These are phyloP conservation scores for Spilosoma lubricipeda DNA, from an alignment of 2,888 invertebrate species.

Conservation along the genomic window DNA sequence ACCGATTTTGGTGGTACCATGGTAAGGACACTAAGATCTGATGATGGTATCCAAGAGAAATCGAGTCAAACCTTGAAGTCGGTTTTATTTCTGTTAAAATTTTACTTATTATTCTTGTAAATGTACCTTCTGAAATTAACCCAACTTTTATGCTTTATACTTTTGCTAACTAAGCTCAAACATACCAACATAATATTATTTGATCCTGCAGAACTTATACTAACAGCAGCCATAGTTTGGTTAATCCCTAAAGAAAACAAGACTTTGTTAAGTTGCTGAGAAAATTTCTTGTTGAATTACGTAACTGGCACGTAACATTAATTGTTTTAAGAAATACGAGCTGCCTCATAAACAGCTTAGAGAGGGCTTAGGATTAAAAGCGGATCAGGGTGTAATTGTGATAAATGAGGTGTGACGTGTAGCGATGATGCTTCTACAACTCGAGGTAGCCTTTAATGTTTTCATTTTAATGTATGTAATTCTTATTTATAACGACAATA, in stretches of 20 bases:
- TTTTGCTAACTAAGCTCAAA: constrained; percentile 3
- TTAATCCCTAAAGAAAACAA: constrained; percentile 57
- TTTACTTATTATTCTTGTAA: too few species aligned
- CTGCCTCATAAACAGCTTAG: constrained; percentile 48
- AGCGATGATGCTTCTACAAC: not conserved
- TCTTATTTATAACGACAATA: not conserved
- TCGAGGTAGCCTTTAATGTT: not conserved
- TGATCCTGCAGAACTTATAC: constrained; percentile 30
- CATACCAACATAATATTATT: constrained; percentile 46
- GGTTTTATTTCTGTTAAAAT: too few species aligned
- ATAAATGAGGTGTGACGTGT: constrained; percentile 1
- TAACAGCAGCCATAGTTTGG: constrained; percentile 53
- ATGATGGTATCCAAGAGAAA: too few species aligned
- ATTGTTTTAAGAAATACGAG: constrained; percentile 66
- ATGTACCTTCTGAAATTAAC: not conserved
- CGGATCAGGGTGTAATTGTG: not conserved
- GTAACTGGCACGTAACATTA: constrained; percentile 52
- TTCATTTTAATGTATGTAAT: not conserved
- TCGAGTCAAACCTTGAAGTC: too few species aligned
- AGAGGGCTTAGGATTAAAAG: not conserved
- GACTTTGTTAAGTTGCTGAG: constrained; percentile 57
- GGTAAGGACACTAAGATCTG: too few species aligned
- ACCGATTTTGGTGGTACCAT: too few species aligned
- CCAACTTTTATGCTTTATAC: not conserved
- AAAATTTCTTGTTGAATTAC: constrained; percentile 58